A percentile compares a stretch with the other conserved stretches of the same genome.
Conservation (phyloP, 1,140 invertebrate species). For the Teleogryllus occipitalis region DNA sequence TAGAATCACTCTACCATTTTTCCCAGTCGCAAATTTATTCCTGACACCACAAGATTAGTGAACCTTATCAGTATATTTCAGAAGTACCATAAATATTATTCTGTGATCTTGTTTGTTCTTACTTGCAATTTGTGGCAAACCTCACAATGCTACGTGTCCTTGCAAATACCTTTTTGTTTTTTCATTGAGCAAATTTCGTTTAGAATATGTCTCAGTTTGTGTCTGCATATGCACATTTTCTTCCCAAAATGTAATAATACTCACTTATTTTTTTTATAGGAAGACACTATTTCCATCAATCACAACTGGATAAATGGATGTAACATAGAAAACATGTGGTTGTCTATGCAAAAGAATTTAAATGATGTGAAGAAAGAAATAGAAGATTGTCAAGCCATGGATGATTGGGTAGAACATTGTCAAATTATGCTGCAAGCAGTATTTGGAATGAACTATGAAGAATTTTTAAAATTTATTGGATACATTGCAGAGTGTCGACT, state of each 20-base stretch:
- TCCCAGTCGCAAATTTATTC: too few relatives aligned
- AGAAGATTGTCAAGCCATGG: slow-evolving; percentile 58
- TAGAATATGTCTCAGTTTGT: too few relatives aligned
- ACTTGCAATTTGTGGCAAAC: too few relatives aligned
- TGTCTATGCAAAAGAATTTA: slow-evolving; percentile 54
- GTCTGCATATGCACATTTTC: too few relatives aligned
- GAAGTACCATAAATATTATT: not conserved
- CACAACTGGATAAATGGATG: slow-evolving; percentile 96
- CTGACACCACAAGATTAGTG: too few relatives aligned
- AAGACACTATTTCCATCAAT: slow-evolving; percentile 93
- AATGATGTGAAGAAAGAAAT: slow-evolving; percentile 70
- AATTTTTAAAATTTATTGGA: slow-evolving; percentile 59
- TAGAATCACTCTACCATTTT: too few relatives aligned
- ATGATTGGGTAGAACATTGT: slow-evolving; percentile 63
- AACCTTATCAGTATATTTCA: too few relatives aligned
- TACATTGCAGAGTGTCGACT: slow-evolving; percentile 51
- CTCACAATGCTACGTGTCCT: too few relatives aligned
- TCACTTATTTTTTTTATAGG: slow-evolving; percentile 38
- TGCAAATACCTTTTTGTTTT: too few relatives aligned
- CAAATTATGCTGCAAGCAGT: slow-evolving; percentile 71
- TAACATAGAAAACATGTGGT: slow-evolving; percentile 71
- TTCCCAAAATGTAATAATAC: too few relatives aligned
- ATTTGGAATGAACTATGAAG: slow-evolving; percentile 72
- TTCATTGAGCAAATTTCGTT: too few relatives aligned
- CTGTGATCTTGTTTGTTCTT: not conserved